Conservation (phyloP, 2,888 invertebrate species). For the Cantharis flavilabris region DNA sequence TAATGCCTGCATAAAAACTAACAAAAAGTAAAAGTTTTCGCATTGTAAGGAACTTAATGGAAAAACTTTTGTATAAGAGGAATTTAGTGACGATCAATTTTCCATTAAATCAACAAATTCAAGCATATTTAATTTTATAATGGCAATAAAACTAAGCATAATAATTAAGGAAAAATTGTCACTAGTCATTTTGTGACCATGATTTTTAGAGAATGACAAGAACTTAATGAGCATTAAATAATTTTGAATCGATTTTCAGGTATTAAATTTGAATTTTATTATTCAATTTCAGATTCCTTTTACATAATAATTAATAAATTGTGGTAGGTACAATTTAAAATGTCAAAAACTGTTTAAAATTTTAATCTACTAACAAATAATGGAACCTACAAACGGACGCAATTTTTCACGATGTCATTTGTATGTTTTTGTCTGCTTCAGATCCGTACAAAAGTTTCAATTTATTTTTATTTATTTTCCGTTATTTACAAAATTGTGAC, state of each 20-base stretch:
- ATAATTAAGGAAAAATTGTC: background rate
- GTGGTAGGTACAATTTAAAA: background rate
- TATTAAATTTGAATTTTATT: background rate
- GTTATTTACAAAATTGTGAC: constrained; percentile 11
- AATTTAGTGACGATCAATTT: background rate
- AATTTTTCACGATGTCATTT: background rate
- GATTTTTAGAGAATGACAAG: background rate
- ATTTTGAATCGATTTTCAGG: background rate
- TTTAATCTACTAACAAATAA: background rate
- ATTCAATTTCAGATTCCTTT: background rate
- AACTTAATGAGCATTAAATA: background rate
- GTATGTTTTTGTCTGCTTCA: background rate
- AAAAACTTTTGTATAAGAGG: background rate
- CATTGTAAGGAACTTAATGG: background rate
- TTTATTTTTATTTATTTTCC: constrained; percentile 15
- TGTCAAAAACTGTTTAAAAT: background rate
- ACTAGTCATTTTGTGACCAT: background rate
- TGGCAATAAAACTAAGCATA: background rate
- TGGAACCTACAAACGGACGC: background rate
- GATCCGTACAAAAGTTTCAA: background rate
- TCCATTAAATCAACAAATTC: background rate
- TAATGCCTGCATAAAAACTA: constrained; percentile 16
- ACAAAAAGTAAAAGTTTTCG: constrained; percentile 3
- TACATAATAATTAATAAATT: background rate
- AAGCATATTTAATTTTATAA: background rate